Base-by-base conservation (phyloP, 2,797 vertebrate species). In the Enteromius radiatus region DNA sequence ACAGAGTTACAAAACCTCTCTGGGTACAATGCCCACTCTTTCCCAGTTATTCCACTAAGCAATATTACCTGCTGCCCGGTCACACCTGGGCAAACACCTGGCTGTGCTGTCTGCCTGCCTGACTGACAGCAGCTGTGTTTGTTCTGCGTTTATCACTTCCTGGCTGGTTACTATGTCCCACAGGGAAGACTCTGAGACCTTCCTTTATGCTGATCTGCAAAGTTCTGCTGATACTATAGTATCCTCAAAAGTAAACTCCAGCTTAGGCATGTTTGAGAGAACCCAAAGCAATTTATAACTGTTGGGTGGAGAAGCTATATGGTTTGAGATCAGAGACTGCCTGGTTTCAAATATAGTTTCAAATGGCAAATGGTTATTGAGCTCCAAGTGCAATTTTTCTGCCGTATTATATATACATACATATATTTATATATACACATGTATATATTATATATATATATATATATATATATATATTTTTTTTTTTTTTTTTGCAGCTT, bases 71-170 rank as follows among this genome's bases (percentile, higher is more conserved):
- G 65, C 81, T 76, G 47, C 31, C 11, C 5, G 1, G 26, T 86
- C 84, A 86, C 85, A 81, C 87, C 79, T 86, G 84, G 83, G 80
- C 9, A 43, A 64, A 88, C 90, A 90, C 86, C 83, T 85, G 88
- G 83, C 82, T 81, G 77, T 88, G 83, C 89, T 86, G 89, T 84
- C 89, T 85, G 74, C 86, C 84, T 74, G 21, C 82, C 26, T 90
- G 92, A 94, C 73, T 90, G 92, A 91, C 91, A 90, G 90, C 86
- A 82, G 87, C 86, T 80, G 82, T 81, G 85, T 90, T 85, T 61
- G 63, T 80, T 61, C 85, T 33, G 88, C 80, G 88, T 92, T 93
- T 91, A 93, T 90, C 87, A 89, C 89, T 89, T 92, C 89, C 91
- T 88, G 88, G 87, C 87, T 89, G 88, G 84, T 90, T 88, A 91